phyloP scores from a whole-genome alignment of 1,140 invertebrate genomes.

The Muscidifurax raptorellus region DNA sequence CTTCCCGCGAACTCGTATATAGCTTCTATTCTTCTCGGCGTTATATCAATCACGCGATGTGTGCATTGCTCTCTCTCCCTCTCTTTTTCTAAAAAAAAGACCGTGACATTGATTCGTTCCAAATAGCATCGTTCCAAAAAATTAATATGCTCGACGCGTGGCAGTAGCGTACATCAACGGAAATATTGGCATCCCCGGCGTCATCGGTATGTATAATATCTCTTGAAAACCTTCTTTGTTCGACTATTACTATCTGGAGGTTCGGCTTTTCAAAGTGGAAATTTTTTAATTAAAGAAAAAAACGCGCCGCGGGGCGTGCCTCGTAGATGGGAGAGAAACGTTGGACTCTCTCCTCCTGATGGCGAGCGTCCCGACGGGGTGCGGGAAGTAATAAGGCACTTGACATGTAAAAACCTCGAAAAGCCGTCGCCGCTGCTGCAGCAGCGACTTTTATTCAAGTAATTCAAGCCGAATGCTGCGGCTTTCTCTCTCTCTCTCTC shows the following conservation, averaged over 20 bases:
- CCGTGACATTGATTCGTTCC: too few species aligned
- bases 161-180: too few species aligned
- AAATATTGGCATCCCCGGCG: too few species aligned
- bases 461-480: slow-evolving; percentile 6
- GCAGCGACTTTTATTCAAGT: slow-evolving; percentile 26
- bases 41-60: not conserved
- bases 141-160: not conserved
- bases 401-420: slow-evolving; percentile 24
- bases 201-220: too few species aligned
- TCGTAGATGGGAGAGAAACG: not conserved
- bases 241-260: not conserved
- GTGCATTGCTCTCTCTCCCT: too few species aligned
- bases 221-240: not conserved
- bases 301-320: too few species aligned
- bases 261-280: not conserved
- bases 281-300: not conserved
- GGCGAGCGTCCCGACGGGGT: not conserved
- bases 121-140: not conserved
- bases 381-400: slow-evolving; percentile 26
- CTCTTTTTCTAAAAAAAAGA: too few species aligned
- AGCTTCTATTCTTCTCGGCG: not conserved
- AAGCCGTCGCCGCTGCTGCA: too few species aligned
- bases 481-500: not conserved
- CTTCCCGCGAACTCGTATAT: too few species aligned
- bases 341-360: too few species aligned